Conservation (phyloP, 1,140 invertebrate species). For the Scaptomyza pallida region DNA sequence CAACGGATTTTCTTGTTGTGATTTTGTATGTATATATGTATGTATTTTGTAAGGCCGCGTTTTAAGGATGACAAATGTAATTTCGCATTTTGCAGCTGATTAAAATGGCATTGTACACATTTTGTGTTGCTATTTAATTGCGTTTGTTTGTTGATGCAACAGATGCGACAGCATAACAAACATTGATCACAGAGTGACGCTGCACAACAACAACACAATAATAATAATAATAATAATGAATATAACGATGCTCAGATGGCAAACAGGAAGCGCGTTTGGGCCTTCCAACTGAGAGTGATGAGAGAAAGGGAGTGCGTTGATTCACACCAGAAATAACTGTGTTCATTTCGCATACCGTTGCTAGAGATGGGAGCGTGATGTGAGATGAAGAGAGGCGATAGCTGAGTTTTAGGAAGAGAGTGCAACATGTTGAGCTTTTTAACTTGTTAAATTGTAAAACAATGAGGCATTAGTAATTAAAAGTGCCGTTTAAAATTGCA, state of each 20-base stretch:
- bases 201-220: conserved; percentile 26
- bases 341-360: not conserved
- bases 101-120: conserved; percentile 25
- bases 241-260: conserved; percentile 23
- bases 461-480: too few species aligned
- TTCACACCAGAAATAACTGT: conserved; percentile 4
- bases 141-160: conserved; percentile 26
- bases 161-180: conserved; percentile 37
- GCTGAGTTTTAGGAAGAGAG: too few species aligned
- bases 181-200: conserved; percentile 36
- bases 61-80: conserved; percentile 16
- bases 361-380: conserved; percentile 2
- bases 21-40: too few species aligned
- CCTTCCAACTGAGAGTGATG: not conserved
- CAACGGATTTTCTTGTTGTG: too few species aligned
- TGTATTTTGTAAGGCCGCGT: conserved; percentile 20
- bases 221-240: conserved; percentile 32
- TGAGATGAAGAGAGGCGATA: too few species aligned
- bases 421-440: too few species aligned
- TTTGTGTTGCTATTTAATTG: conserved; percentile 35
- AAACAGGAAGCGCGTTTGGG: not conserved
- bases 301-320: conserved; percentile 3
- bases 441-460: too few species aligned
- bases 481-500: not conserved
- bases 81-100: conserved; percentile 28